Evolutionary conservation across 2,888 invertebrate species (phyloP), one percentile per base, ranked within the genome.

Genomic region (Uropetala carovei): DNA sequence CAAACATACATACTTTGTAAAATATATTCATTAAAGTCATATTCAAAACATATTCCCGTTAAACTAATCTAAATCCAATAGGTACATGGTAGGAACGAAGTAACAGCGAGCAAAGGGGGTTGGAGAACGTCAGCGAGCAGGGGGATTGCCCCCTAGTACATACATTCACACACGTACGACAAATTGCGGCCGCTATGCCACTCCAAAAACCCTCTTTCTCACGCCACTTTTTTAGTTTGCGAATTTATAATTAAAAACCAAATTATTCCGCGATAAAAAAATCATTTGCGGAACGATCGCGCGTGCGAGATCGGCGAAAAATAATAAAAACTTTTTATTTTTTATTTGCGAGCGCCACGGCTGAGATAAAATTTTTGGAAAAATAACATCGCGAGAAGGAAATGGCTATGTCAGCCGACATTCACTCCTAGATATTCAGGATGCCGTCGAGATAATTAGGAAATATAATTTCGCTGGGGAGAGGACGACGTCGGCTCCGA

Each of bases 241-340:
- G 43, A 83, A 83, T 83, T 43, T 57, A 83, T 83, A 83, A 83
- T 83, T 83, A 43, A 83, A 83, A 83, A 83, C 83, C n/a, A 83
- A 83, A 57, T 83, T 83, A 57, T 56, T 83, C 83, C 56, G 18
- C 83, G 83, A n/a, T 43, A 57, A 43, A 43, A 57, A 57, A 83
- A 83, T 83, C 83, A 83, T 83, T 83, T 43, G 57, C 43, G n/a
- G 57, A 83, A 57, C 83, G 83, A 43, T 83, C 57, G 43, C 5
- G 83, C 83, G 83, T 83, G 83, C 43, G 83, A 83, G 83, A 83
- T 83, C 83, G 83, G 83, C 83, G 56, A 83, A n/a, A 18, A n/a
- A n/a, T 57, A 56, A 83, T 83, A 83, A 83, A 83, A 83, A n/a
- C n/a, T 56, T n/a, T n/a, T n/a, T n/a, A n/a, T n/a, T n/a, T n/a